These are phyloP conservation scores for Marronus borbonicus DNA, from an alignment of 2,888 invertebrate genomes.

Conservation along the genomic window DNA sequence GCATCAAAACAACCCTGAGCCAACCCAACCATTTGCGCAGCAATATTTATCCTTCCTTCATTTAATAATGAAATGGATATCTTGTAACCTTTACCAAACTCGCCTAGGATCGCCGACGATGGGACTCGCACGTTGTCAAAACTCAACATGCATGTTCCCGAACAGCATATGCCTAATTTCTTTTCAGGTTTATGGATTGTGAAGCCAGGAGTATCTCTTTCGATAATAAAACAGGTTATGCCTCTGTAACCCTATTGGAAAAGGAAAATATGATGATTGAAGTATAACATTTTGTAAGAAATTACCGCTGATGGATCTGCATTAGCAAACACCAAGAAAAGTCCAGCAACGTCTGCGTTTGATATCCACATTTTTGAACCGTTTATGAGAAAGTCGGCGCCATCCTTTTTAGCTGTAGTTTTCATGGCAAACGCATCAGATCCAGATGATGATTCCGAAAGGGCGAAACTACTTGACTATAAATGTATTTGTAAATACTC, in stretches of 20 bases:
- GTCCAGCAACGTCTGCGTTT: constrained; percentile 92
- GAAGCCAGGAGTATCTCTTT: constrained; percentile 89
- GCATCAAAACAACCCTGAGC: constrained; percentile 96
- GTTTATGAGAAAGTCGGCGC: constrained; percentile 88
- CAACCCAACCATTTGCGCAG: constrained; percentile 94
- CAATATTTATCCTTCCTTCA: constrained; percentile 93
- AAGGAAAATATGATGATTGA: background rate
- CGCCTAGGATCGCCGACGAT: constrained; percentile 85
- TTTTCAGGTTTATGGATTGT: constrained; percentile 92
- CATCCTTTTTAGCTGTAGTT: constrained; percentile 92
- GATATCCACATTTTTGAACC: constrained; percentile 99
- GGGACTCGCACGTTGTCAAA: constrained; percentile 96
- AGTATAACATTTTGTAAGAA: constrained; percentile 44
- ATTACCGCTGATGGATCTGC: constrained; percentile 87
- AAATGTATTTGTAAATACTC: constrained; percentile 20
- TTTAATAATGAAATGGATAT: constrained; percentile 96
- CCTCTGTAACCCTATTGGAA: constrained; percentile 90
- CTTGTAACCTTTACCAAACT: constrained; percentile 95
- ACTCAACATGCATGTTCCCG: constrained; percentile 94
- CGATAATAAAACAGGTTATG: constrained; percentile 96
- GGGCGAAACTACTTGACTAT: constrained; percentile 92
- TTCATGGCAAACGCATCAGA: constrained; percentile 97
- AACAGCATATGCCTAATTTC: constrained; percentile 93
- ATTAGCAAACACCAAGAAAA: constrained; percentile 96
- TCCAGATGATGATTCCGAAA: constrained; percentile 92